These are phyloP conservation scores for Halesus radiatus DNA, from an alignment of 1,140 invertebrate genomes.

Conservation along the genomic window DNA sequence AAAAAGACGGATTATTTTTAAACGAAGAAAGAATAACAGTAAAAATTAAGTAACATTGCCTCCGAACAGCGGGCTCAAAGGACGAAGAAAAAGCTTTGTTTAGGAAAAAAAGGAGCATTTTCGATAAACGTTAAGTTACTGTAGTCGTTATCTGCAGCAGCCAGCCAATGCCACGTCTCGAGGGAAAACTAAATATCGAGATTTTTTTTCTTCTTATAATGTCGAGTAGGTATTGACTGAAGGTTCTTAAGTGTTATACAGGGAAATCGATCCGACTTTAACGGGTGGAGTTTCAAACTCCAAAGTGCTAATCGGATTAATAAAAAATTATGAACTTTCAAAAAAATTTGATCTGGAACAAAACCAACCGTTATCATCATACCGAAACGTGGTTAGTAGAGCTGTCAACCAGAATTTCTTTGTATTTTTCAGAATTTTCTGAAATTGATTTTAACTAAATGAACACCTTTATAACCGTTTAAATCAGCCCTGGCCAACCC, in stretches of 20 bases:
- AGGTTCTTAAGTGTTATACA: neutral
- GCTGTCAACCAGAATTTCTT: too few species aligned
- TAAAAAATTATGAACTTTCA: too few species aligned
- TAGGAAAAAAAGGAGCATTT: conserved; percentile 19
- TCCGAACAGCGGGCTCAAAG: neutral
- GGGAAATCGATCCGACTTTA: too few species aligned
- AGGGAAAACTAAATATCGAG: neutral
- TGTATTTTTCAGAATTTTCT: too few species aligned
- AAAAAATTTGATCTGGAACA: too few species aligned
- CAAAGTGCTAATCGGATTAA: too few species aligned
- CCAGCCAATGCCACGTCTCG: neutral
- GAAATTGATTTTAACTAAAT: too few species aligned
- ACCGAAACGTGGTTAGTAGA: too few species aligned
- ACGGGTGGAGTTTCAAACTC: too few species aligned
- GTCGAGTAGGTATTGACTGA: neutral
- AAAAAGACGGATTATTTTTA: neutral
- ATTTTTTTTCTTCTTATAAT: neutral
- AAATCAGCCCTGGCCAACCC: too few species aligned
- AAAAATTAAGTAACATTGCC: neutral
- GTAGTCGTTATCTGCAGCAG: conserved; percentile 10
- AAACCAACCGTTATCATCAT: too few species aligned
- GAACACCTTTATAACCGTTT: too few species aligned
- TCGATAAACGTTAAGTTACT: conserved; percentile 10
- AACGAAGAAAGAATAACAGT: neutral
- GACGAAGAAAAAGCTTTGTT: conserved; percentile 6